These are phyloP conservation scores for Parnassius apollo DNA, from an alignment of 2,888 invertebrate genomes.

Conservation along the genomic window DNA sequence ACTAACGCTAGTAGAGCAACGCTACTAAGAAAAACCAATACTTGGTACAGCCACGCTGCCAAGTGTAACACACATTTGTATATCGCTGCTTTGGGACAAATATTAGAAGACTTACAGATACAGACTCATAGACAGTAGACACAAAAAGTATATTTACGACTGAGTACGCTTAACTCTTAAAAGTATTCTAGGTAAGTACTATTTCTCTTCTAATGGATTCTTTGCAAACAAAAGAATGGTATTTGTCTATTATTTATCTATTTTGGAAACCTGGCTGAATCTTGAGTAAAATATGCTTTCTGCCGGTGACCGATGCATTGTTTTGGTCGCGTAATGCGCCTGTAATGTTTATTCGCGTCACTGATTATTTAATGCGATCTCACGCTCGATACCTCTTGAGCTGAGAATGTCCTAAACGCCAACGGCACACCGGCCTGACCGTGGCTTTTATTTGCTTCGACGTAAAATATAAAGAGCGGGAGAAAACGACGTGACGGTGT, in stretches of 20 bases:
- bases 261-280: neutral
- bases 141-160: no score
- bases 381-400: slow-evolving; percentile 45
- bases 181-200: no score
- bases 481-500: slow-evolving; percentile 64
- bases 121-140: no score
- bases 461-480: slow-evolving; percentile 64
- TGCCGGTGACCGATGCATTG: slow-evolving; percentile 36
- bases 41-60: no score
- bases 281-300: slow-evolving; percentile 29
- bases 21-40: no score
- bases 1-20: no score
- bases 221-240: no score
- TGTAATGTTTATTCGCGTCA: slow-evolving; percentile 58
- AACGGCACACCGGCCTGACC: slow-evolving; percentile 42
- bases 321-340: slow-evolving; percentile 53
- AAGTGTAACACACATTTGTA: no score
- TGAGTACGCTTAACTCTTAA: no score
- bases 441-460: slow-evolving; percentile 59
- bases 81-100: no score
- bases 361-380: slow-evolving; percentile 75
- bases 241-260: neutral
- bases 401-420: slow-evolving; percentile 61
- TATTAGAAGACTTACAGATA: no score
- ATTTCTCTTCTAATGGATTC: no score